These are phyloP conservation scores for Myotis daubentonii DNA, from an alignment of 2,797 vertebrate species.

Conservation along the genomic window DNA sequence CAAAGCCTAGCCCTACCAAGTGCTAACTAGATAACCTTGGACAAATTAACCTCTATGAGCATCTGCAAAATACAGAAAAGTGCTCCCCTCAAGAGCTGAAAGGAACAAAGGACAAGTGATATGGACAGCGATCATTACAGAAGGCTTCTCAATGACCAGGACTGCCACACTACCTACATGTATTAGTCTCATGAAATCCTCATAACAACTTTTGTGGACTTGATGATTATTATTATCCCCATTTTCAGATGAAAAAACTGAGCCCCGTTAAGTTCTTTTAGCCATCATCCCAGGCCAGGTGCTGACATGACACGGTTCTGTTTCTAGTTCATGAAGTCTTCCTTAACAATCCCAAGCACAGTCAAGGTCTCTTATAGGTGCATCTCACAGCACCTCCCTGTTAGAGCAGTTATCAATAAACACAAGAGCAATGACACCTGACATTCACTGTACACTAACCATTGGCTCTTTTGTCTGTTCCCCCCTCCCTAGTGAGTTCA, in stretches of 20 bases:
- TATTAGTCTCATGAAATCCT: neutral
- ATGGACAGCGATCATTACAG: neutral
- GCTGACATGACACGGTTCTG: neutral
- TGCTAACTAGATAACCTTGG: slow-evolving; percentile 11
- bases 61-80: slow-evolving; percentile 9
- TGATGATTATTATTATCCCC: neutral
- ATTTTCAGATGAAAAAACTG: neutral
- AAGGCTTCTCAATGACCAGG: neutral
- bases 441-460: neutral
- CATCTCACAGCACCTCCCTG: neutral
- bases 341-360: neutral
- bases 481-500: neutral
- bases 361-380: neutral
- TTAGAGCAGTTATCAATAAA: neutral
- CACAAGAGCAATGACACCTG: neutral
- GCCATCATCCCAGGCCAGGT: neutral
- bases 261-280: neutral
- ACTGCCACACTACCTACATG: neutral
- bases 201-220: neutral
- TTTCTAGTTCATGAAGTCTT: neutral
- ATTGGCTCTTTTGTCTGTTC: neutral
- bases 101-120: slow-evolving; percentile 12
- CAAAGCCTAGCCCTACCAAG: slow-evolving; percentile 42
- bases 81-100: neutral
- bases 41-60: slow-evolving; percentile 51